phyloP scores from a whole-genome alignment of 2,797 vertebrate species.

The Melanogrammus aeglefinus region DNA sequence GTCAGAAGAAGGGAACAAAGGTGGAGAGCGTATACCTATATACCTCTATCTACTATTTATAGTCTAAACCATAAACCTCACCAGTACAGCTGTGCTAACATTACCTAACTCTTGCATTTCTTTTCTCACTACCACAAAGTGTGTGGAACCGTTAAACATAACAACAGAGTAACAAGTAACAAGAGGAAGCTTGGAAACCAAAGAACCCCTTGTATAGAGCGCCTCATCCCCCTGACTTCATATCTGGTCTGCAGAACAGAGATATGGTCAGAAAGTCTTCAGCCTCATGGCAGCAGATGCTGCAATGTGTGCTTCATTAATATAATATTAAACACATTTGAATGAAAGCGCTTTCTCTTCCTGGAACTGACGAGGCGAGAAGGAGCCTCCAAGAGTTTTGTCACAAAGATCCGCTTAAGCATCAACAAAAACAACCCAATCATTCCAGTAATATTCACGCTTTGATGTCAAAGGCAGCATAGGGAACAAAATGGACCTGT shows the following conservation, averaged over 20 bases:
- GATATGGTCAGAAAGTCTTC: background rate
- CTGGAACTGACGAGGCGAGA: slow-evolving; percentile 4
- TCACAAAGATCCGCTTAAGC: slow-evolving; percentile 3
- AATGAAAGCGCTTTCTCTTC: background rate
- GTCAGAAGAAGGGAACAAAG: background rate
- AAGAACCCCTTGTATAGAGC: background rate
- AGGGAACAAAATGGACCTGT: background rate
- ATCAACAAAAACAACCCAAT: background rate
- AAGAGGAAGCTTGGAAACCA: slow-evolving; percentile 8
- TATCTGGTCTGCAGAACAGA: background rate
- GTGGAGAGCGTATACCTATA: background rate
- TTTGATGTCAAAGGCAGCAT: slow-evolving; percentile 2
- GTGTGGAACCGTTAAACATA: background rate
- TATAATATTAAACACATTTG: slow-evolving; percentile 1
- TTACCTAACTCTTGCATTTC: background rate
- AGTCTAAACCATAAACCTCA: background rate
- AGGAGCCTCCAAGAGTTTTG: background rate
- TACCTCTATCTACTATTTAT: background rate
- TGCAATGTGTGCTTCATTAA: slow-evolving; percentile 9
- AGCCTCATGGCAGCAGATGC: background rate
- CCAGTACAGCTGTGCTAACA: background rate
- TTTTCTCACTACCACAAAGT: background rate
- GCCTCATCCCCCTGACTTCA: background rate
- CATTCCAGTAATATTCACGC: background rate
- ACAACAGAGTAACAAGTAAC: too few relatives aligned